Base-by-base conservation (phyloP, 2,888 invertebrate species). In the Apocheima hispidaria region DNA sequence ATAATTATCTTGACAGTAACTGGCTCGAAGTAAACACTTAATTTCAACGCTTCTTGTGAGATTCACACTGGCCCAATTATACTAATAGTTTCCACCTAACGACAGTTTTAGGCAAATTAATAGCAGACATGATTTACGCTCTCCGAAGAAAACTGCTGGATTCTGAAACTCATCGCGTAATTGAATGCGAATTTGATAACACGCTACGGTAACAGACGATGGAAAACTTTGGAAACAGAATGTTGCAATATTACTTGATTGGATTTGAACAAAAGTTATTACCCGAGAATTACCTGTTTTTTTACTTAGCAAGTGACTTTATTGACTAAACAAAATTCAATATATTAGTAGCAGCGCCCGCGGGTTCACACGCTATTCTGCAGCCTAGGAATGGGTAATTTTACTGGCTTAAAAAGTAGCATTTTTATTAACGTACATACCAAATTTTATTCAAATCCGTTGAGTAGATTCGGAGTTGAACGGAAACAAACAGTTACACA, bases 71-170 rank as follows among this genome's bases (percentile, higher is more conserved):
- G 58, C 58, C 48, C 64, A 65, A 67, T 69, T 68, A 69, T 69
- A 62, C 67, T 67, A 67, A 67, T 66, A 65, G 69, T 69, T 66
- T 52, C 52, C 56, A 64, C 52, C 60, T 69, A 68, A 68, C 62
- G 67, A 60, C 65, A 69, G 64, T 66, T 64, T 69, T 66, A 68
- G 57, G 59, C 63, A 65, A 68, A 68, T 66, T 66, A 66, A 68
- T 65, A 65, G 65, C 63, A 53, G 54, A 46, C 48, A 30, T 61
- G 65, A 65, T 68, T 68, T 63, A 68, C 58, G 53, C 46, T n/a
- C 21, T 14, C 23, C 52, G 46, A 59, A 57, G 56, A 49, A 56
- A 60, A 53, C 63, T 50, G 53, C 61, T 48, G 56, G 46, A 54
- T 51, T 46, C 50, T 52, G 55, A 56, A 60, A 61, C 54, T 57